Base-by-base conservation (phyloP, 2,113 vertebrate species). In the Psammodynastes pulverulentus region DNA sequence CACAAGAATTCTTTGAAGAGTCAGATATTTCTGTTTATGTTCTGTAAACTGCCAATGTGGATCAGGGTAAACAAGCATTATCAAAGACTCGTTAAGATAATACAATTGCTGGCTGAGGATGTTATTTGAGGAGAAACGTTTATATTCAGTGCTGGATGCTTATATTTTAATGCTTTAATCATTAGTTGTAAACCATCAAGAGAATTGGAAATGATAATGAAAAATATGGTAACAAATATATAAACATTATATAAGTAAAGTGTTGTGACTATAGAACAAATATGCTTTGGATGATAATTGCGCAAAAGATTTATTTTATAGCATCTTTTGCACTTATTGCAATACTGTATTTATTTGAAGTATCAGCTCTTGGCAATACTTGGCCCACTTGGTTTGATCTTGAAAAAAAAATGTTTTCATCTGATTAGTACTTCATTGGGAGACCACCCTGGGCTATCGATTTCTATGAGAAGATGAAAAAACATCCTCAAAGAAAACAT, bases 1-100 rank as follows among this genome's bases (percentile, higher is more conserved):
- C 93, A 39, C 21, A 89, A 93, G 24, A 12, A 93, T 92, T 95
- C 58, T 92, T 93, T 92, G 89, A 95, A 92, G 3, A 88, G 88
- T 79, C 24, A 21, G 87, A 49, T 3, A 90, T 92, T 95, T 89
- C 46, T 91, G 1, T 94, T 95, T 87, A 92, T 91, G 86, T 85
- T 89, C 15, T 23, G 9, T 0, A 84, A 1, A 93, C 26, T 67
- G 1, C 17, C n/a, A 87, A 19, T 2, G 9, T 87, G 54, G 17
- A 95, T 34, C 45, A 67, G 88, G 90, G 43, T 53, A 94, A 93
- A 94, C 0, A 94, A 93, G 43, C 5, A 8, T 56, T 79, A 52
- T 43, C 89, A 52, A 93, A 92, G 10, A 95, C 92, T 52, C 89
- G 29, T 0, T 54, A 84, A 93, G 79, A 9, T 2, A 88, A 86